Conservation (phyloP, 2,113 vertebrate genomes). For the Bettongia penicillata region DNA sequence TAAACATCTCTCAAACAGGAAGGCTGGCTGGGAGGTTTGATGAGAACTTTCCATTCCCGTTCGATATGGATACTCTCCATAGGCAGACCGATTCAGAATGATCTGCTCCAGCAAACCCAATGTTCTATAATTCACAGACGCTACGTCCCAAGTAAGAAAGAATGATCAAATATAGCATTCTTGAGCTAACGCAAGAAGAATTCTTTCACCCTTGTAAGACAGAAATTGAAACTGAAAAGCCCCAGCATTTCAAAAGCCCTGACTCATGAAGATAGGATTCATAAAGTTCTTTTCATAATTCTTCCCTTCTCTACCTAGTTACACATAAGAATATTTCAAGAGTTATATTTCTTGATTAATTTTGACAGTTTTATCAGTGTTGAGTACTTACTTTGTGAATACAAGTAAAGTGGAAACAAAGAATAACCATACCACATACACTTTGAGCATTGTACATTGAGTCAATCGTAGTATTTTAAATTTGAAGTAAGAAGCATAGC, state of each 20-base stretch:
- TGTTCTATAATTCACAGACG: conserved; percentile 7
- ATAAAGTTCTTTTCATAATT: not conserved
- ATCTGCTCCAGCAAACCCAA: not conserved
- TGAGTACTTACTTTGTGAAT: not conserved
- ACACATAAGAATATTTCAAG: conserved; percentile 10
- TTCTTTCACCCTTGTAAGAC: conserved; percentile 5
- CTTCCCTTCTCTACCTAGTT: conserved; percentile 4
- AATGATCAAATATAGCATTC: conserved; percentile 3
- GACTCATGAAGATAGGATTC: not conserved
- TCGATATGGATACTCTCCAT: not conserved
- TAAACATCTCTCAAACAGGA: conserved; percentile 30
- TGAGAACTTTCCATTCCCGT: not conserved
- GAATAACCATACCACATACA: not conserved
- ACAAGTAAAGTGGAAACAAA: conserved; percentile 32
- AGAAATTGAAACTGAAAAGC: conserved; percentile 34
- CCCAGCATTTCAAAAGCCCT: conserved; percentile 17
- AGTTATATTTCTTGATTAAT: conserved; percentile 33
- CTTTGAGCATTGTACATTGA: not conserved
- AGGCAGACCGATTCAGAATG: not conserved
- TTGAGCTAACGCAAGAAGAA: conserved; percentile 14
- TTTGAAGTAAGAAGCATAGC: conserved; percentile 34
- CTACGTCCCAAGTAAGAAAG: not conserved
- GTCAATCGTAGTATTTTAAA: not conserved
- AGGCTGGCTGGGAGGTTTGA: conserved; percentile 27
- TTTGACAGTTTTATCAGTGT: not conserved